A percentile compares a stretch with the other conserved stretches of the same genome.
Conservation (phyloP, 2,888 invertebrate genomes). For the Ferdinandea cuprea region DNA sequence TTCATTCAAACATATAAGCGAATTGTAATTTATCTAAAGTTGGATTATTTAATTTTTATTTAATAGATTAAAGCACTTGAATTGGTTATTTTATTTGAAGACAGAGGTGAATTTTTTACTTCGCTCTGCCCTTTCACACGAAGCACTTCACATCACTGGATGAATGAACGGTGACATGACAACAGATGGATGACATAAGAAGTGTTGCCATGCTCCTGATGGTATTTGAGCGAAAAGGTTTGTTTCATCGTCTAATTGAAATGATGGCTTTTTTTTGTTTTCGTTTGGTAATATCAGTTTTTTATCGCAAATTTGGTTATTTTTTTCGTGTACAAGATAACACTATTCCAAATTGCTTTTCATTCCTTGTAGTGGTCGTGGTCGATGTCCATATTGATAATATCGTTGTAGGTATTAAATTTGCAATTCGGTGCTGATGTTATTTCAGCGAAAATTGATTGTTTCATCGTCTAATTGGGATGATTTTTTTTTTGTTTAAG, state of each 20-base stretch:
- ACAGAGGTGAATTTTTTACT: conserved; percentile 56
- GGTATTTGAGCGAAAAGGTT: background rate
- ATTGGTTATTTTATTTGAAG: conserved; percentile 62
- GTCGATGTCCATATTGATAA: too few species aligned
- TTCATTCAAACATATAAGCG: conserved; percentile 20
- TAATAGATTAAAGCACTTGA: conserved; percentile 66
- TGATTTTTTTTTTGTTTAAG: too few species aligned
- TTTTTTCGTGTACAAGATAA: too few species aligned
- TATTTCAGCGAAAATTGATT: too few species aligned
- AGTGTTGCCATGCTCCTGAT: conserved; percentile 45
- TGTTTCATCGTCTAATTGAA: background rate
- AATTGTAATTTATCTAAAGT: conserved; percentile 40
- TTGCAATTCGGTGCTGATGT: too few species aligned
- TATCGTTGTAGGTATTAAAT: too few species aligned
- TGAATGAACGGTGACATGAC: conserved; percentile 1
- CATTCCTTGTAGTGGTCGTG: too few species aligned
- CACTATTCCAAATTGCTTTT: too few species aligned
- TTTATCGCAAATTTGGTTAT: too few species aligned
- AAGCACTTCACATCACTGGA: conserved; percentile 64
- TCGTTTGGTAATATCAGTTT: too few species aligned
- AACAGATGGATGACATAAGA: conserved; percentile 28
- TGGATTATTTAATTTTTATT: conserved; percentile 45
- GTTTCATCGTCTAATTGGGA: too few species aligned
- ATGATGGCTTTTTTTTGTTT: too few species aligned
- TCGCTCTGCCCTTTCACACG: conserved; percentile 66